Evolutionary conservation across 1,140 invertebrate species (phyloP), one percentile per base, ranked within the genome.

Genomic region (Nylanderia fulva): DNA sequence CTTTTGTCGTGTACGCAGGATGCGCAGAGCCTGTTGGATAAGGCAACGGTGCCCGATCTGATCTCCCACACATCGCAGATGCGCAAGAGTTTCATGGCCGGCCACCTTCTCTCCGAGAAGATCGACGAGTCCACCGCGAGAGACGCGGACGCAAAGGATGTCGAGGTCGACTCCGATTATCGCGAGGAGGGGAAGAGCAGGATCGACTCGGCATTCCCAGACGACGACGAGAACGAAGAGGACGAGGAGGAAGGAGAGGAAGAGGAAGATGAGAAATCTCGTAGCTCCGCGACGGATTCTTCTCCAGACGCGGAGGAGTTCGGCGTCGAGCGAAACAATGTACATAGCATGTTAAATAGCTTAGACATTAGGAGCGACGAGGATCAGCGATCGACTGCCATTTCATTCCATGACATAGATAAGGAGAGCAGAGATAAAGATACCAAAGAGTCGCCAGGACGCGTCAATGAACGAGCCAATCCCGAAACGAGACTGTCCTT

Each of bases 41-140:
- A 80, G 45, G 6, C 83, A 11, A 15, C 45, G 24, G 80, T 84
- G 79, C 84, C 86, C 36, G 90, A 92, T 8, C n/a, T 85, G 21
- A 82, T 88, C 2, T 90, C 90, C 56, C 88, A 90, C 29, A 92
- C 88, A 6, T 86, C 93, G 27, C 85, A 87, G 52, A 90, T 93
- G 88, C 90, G 94, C 61, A 74, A 92, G 48, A 90, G 91, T 29
- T 93, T 92, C 42, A 92, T 93, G 87, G 72, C 92, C 68, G 91
- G 79, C 48, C 84, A 93, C 18, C 83, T 94, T 8, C 56, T 92
- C 7, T 79, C 87, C 0, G 89, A 90, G 33, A 82, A 90, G 18
- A 63, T 45, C 29, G 66, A 82, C 18, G 56, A 82, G 21, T 45
- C 54, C 5, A 5, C 24, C 11, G 52, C 1, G 27, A 48, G 39